These are phyloP conservation scores for Macrotus californicus DNA, from an alignment of 2,113 vertebrate genomes.

Conservation along the genomic window DNA sequence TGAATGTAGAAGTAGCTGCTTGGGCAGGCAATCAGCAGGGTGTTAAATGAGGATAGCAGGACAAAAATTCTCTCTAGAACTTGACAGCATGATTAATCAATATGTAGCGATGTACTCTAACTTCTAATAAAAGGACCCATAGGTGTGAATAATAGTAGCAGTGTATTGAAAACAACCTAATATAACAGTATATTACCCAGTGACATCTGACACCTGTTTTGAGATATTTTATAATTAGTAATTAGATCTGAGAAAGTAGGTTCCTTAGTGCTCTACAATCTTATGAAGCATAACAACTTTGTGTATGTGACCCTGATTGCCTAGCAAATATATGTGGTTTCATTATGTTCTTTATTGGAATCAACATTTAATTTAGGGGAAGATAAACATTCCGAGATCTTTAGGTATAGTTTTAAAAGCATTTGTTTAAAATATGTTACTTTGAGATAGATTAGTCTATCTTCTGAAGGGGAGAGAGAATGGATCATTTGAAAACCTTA, in stretches of 20 bases:
- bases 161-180: not conserved
- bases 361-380: not conserved
- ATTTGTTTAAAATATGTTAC: not conserved
- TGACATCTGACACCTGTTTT: not conserved
- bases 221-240: not conserved
- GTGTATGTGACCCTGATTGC: not conserved
- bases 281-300: not conserved
- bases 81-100: not conserved
- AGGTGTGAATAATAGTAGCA: not conserved
- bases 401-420: not conserved
- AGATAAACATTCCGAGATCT: not conserved
- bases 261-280: not conserved
- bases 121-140: not conserved
- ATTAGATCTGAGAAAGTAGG: not conserved
- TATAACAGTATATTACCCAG: not conserved
- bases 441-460: not conserved
- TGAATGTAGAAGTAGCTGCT: not conserved
- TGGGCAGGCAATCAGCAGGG: not conserved
- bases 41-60: not conserved
- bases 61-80: not conserved
- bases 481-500: not conserved
- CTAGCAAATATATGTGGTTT: not conserved
- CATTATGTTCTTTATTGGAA: not conserved
- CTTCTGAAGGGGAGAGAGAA: not conserved
- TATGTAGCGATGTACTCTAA: not conserved